Evolutionary conservation across 53 echinoderm and acorn worm genomes (phyloP), one percentile per base, ranked within the genome.

Genomic region (Holothuria leucospilota): DNA sequence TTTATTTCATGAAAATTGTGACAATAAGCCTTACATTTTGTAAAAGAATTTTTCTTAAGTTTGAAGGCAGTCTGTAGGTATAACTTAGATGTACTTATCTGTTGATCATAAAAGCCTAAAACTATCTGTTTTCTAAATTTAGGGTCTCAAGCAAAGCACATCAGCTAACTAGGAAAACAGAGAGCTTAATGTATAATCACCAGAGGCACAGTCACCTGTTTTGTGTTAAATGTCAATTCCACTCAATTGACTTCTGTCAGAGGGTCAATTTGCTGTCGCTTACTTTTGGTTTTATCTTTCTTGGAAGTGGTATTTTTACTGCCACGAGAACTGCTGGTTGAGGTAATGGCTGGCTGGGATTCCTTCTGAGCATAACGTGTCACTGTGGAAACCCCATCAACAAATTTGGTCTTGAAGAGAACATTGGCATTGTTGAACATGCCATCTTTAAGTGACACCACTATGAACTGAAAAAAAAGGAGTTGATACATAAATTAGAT

Each of bases 351-450:
- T 62, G 75, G 39, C 16, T 68, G 74, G 18, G 93, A 92, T 51
- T 92, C 92, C 34, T 77, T 90, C 85, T 97, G 97, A 29, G 94
- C 95, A 66, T 97, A 95, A 59, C 97, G 95, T 15, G 93, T 93
- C 58, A 97, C 97, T 51, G 95, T 95, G 88, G 97, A 97, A 20
- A 97, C 97, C 12, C 97, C 97, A 58, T 97, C 97, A 23, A 97
- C 95, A 91, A 97, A 97, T 70, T 97, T 97, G 90, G 97, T 97
- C 90, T 97, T 97, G 87, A 91, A 97, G 74, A 97, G 93, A 14
- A 97, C 97, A 53, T 97, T 97, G 90, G 97, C 97, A 56, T 97
- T 97, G 95, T 97, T 97, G 93, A 97, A 97, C 97, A 97, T 97
- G 69, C 97, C 97, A 56, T 97, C 97, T 65, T 97, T 97, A 25